These are phyloP conservation scores for Bufo bufo DNA, from an alignment of 2,113 vertebrate species.

Conservation along the genomic window DNA sequence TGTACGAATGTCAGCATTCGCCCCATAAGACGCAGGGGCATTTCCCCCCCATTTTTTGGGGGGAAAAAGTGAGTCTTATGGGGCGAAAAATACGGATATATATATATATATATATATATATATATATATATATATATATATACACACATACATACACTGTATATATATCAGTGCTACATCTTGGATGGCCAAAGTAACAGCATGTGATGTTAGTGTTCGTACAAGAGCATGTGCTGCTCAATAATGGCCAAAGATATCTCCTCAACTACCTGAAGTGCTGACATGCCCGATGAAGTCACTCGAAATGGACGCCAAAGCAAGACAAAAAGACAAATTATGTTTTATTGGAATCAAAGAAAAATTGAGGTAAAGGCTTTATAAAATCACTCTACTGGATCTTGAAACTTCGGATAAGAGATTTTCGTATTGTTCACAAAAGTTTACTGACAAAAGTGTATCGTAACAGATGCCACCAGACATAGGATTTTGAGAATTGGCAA, in stretches of 20 bases:
- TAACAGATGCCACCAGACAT: neutral
- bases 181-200: neutral
- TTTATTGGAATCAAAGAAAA: no score
- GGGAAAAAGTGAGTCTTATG: no score
- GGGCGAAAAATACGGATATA: no score
- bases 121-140: no score
- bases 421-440: neutral
- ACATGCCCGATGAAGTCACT: slow-evolving; percentile 12
- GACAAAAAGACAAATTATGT: neutral
- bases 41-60: no score
- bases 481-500: neutral
- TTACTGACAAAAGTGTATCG: neutral
- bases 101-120: no score
- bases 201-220: neutral
- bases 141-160: no score
- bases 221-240: neutral
- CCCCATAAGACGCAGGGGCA: no score
- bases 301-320: neutral
- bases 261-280: neutral
- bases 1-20: no score
- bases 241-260: neutral
- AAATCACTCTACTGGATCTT: neutral
- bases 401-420: neutral
- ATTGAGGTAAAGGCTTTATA: no score
- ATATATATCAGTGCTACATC: neutral